phyloP scores from a whole-genome alignment of 2,797 vertebrate species.

The Steatocranus sp. region DNA sequence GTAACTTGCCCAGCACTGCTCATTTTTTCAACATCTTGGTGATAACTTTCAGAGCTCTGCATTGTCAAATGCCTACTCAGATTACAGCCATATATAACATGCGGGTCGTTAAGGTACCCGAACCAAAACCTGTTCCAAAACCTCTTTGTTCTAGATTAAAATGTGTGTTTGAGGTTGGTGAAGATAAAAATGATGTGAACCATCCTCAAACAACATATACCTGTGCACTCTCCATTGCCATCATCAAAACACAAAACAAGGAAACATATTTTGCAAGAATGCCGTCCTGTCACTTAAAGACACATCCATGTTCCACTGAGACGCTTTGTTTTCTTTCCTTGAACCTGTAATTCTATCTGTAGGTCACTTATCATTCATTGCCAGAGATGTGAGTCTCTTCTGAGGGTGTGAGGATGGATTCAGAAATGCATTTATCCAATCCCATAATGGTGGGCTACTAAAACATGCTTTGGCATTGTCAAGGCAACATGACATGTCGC shows the following conservation, averaged over 20 bases:
- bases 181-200: background rate
- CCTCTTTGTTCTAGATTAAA: background rate
- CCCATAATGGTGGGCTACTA: background rate
- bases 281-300: background rate
- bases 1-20: fast-evolving
- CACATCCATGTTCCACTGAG: background rate
- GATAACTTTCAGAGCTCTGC: background rate
- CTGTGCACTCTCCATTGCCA: background rate
- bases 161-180: background rate
- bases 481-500: background rate
- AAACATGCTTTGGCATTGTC: background rate
- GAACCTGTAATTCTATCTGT: background rate
- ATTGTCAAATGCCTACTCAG: background rate
- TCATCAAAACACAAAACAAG: background rate
- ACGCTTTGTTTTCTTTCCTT: background rate
- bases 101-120: fast-evolving
- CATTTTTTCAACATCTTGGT: background rate
- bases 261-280: background rate
- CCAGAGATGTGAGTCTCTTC: background rate
- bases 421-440: background rate
- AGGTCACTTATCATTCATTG: background rate
- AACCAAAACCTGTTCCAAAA: background rate
- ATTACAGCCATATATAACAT: background rate
- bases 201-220: background rate
- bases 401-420: background rate